Conservation (phyloP, 2,797 vertebrate species). For the Phataginus tetradactyla region DNA sequence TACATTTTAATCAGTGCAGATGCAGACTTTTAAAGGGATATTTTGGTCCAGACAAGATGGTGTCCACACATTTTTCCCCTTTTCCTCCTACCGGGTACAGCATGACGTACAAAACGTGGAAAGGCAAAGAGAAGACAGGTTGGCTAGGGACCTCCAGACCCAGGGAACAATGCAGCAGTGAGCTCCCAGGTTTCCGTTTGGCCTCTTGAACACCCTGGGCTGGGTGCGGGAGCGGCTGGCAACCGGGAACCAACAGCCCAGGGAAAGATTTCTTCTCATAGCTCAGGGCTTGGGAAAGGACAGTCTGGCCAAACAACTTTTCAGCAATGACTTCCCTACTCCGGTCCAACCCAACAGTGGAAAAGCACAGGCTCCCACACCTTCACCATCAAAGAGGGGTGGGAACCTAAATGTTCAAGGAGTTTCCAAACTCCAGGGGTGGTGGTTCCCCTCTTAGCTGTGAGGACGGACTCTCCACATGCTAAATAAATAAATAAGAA, state of each 20-base stretch:
- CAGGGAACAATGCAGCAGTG: fast-evolving
- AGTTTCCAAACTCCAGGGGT: background rate
- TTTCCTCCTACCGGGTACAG: background rate
- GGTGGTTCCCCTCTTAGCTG: background rate
- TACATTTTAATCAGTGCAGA: background rate
- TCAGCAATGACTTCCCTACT: background rate
- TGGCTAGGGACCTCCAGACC: fast-evolving
- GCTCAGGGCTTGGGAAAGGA: background rate
- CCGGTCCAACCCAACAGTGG: background rate
- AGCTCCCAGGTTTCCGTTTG: background rate
- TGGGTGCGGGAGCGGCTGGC: background rate
- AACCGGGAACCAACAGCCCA: background rate
- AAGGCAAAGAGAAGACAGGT: background rate
- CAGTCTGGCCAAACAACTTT: background rate
- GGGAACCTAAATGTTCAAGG: background rate
- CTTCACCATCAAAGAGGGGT: too few species aligned
- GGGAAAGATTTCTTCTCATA: background rate
- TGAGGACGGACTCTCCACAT: background rate
- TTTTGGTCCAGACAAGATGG: background rate
- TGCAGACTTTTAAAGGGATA: background rate
- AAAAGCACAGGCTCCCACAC: fast-evolving
- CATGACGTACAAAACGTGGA: too few species aligned
- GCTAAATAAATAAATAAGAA: background rate
- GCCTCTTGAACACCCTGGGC: background rate
- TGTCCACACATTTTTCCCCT: too few species aligned